Evolutionary conservation across 2,888 invertebrate genomes (phyloP), one percentile per base, ranked within the genome.

Genomic region (Melipona beecheii): DNA sequence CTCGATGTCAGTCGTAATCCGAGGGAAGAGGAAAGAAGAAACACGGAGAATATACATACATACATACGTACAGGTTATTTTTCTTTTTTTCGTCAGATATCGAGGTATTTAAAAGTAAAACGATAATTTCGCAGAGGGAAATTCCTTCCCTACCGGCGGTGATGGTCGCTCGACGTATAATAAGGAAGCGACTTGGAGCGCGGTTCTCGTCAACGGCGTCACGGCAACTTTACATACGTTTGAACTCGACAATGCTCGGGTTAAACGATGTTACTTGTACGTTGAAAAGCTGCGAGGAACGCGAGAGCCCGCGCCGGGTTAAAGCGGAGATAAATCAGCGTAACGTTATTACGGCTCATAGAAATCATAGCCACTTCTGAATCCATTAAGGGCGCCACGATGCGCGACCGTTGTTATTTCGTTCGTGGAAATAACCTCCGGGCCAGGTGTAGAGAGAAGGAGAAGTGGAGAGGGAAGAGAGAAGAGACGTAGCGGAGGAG

Each of bases 281-380:
- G 89, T 87, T 87, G 82, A 86, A 72, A 83, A 84, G 69, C 82
- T n/a, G 84, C 83, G 85, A 75, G 82, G 77, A 72, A 88, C 79
- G 87, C 77, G 81, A 75, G 79, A 43, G 43, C 43, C 43, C 83
- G 86, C 88, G 85, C 70, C 89, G 88, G 90, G 92, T 92, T 91
- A 91, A 92, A 92, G 88, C 87, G 88, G 87, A 89, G 88, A 92
- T 93, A 93, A 93, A 93, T 93, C 93, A 93, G 90, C 87, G 90
- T 90, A 89, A 88, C 89, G 91, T 91, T 92, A 92, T 92, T 92
- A 91, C 91, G 87, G 70, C 91, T 91, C 91, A 89, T 91, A 90
- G 91, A 91, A 91, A 92, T 90, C 91, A 89, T 91, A 88, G 90
- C 87, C 91, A 92, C 91, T 92, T 91, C 91, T 90, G 90, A 90